phyloP scores from a whole-genome alignment of 2,113 vertebrate species.

The Cyprinodon variegatus region DNA sequence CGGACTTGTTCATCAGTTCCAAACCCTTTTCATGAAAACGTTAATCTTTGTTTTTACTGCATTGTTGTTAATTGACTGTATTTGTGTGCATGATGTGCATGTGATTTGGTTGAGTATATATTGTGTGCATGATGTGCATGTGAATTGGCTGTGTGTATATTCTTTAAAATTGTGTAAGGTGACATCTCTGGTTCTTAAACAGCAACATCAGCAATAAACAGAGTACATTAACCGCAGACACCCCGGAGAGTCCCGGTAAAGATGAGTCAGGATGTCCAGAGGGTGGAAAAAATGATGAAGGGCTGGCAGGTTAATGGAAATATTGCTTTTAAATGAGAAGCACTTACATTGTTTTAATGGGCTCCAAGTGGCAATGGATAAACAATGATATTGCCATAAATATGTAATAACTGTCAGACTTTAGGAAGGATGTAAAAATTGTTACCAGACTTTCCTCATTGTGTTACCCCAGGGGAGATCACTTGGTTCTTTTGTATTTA shows the following conservation, averaged over 20 bases:
- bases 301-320: constrained; percentile 28
- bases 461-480: too few relatives aligned
- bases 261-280: constrained; percentile 52
- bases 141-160: neutral
- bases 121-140: neutral
- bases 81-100: neutral
- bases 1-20: constrained; percentile 63
- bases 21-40: constrained; percentile 13
- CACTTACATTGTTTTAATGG: neutral
- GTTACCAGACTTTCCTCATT: too few relatives aligned
- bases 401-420: neutral
- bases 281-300: constrained; percentile 39
- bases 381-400: neutral
- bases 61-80: constrained; percentile 8
- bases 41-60: neutral
- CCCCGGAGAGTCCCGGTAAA: constrained; percentile 40
- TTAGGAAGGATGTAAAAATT: neutral
- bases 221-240: constrained; percentile 48
- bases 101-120: neutral
- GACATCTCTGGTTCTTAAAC: constrained; percentile 60
- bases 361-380: neutral
- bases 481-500: too few relatives aligned
- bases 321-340: constrained; percentile 31
- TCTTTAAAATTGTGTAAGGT: constrained; percentile 24
- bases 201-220: constrained; percentile 58